Base-by-base conservation (phyloP, 2,113 vertebrate species). In the Callithrix jacchus region DNA sequence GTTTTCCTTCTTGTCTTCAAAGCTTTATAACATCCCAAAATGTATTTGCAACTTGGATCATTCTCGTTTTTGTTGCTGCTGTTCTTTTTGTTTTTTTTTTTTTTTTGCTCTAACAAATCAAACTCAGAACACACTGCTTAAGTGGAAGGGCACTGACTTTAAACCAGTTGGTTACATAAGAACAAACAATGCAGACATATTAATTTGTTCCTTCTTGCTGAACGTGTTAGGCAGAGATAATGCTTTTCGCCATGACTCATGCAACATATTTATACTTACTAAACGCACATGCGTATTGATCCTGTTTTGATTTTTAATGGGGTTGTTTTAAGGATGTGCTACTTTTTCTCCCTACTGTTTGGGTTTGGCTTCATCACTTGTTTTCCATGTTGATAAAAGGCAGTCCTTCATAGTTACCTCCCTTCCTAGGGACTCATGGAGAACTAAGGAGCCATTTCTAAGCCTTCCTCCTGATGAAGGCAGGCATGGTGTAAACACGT, bases 181-280 rank as follows among this genome's bases (percentile, higher is more conserved):
- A 92, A 73, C 49, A 81, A 40, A 58, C 8, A 70, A 54, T 52
- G 30, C 49, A 76, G 66, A 79, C 79, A 30, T 37, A 91, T 42
- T 66, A 64, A 79, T 94, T 76, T 73, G 73, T 82, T 93, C 61
- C 85, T 91, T 97, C 82, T 93, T 94, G 71, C 45, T 88, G 91
- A 56, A 91, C 87, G 27, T 52, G 73, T 68, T 16, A 58, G 20
- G 40, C 66, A 74, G 25, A 81, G 42, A 58, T 30, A 6, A 6
- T 17, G 61, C 40, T 88, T 90, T 45, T 83, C 4, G 0, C 16
- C 5, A 3, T 83, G 91, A 96, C 37, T 97, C 85, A 88, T 1
- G 27, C 30, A 58, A 40, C 23, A 6, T 56, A 37, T 68, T 90
- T 64, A 25, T 3, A 42, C 77, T 54, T 71, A 37, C 12, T n/a